Percentiles rank a stretch among this genome's conserved stretches.
Conservation (phyloP, 2,113 vertebrate species). For the Anolis sagrei region DNA sequence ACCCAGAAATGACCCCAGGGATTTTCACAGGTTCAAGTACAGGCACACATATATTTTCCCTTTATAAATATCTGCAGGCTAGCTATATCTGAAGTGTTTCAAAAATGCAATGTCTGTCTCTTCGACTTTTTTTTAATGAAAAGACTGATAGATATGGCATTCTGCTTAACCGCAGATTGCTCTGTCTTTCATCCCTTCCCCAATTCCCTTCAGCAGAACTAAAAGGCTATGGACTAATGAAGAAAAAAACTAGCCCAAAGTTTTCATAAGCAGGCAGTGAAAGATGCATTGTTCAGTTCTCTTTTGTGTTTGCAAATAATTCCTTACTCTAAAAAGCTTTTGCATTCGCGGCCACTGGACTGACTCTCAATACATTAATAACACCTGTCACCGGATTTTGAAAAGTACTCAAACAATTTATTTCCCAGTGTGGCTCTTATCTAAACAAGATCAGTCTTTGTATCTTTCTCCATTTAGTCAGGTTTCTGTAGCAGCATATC, state of each 20-base stretch:
- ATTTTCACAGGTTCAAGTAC: conserved; percentile 44
- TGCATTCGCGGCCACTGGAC: conserved; percentile 22
- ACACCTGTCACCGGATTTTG: conserved; percentile 53
- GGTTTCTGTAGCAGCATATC: conserved; percentile 7
- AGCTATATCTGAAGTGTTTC: conserved; percentile 27
- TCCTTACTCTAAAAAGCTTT: conserved; percentile 54
- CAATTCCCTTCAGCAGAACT: background rate
- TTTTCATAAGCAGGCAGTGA: conserved; percentile 36
- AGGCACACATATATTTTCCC: background rate
- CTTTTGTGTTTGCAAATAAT: conserved; percentile 33
- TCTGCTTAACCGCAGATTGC: conserved; percentile 34
- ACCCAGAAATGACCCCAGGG: conserved; percentile 40
- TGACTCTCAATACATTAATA: conserved; percentile 54
- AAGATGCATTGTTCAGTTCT: background rate
- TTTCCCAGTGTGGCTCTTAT: conserved; percentile 61
- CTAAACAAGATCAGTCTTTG: conserved; percentile 67
- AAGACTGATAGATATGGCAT: conserved; percentile 6
- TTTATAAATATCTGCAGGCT: conserved; percentile 6
- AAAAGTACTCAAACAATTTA: conserved; percentile 48
- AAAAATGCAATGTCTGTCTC: background rate
- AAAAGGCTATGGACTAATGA: conserved; percentile 1
- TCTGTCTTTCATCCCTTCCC: background rate
- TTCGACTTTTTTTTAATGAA: conserved; percentile 22
- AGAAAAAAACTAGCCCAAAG: background rate
- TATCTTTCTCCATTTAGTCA: conserved; percentile 55